A percentile compares a stretch with the other conserved stretches of the same genome.
Conservation (phyloP, 2,113 vertebrate species). For the Brachirus orientalis region DNA sequence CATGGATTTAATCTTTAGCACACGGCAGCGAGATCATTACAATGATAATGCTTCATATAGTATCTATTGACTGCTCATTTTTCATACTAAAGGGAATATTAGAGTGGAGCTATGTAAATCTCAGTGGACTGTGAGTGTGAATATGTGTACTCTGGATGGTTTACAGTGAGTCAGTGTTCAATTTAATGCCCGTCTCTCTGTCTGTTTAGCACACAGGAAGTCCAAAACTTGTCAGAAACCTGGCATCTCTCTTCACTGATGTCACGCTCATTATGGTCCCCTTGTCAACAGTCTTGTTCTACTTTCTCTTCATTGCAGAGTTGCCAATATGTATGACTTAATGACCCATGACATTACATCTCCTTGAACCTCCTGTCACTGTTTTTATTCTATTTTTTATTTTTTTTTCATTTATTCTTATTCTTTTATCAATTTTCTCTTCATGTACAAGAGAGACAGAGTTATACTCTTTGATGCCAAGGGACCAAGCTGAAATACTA, state of each 20-base stretch:
- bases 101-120: constrained; percentile 22
- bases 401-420: constrained; percentile 51
- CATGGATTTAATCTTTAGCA: constrained; percentile 66
- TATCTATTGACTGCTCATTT: constrained; percentile 61
- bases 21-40: constrained; percentile 49
- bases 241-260: constrained; percentile 51
- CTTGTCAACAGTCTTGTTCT: constrained; percentile 66
- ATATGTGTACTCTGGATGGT: constrained; percentile 5
- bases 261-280: constrained; percentile 64
- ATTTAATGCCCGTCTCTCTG: constrained; percentile 12
- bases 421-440: constrained; percentile 31
- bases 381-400: too few species aligned
- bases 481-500: constrained; percentile 56
- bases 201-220: constrained; percentile 38
- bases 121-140: constrained; percentile 2
- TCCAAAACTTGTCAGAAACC: constrained; percentile 66
- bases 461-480: constrained; percentile 31
- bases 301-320: constrained; percentile 59
- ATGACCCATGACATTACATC: constrained; percentile 74
- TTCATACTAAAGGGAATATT: constrained; percentile 55
- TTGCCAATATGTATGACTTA: constrained; percentile 64
- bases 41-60: constrained; percentile 54
- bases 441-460: constrained; percentile 23
- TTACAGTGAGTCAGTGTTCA: constrained; percentile 1
- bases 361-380: constrained; percentile 46